Conservation (phyloP, 2,888 invertebrate genomes). For the Yponomeuta evonymella region DNA sequence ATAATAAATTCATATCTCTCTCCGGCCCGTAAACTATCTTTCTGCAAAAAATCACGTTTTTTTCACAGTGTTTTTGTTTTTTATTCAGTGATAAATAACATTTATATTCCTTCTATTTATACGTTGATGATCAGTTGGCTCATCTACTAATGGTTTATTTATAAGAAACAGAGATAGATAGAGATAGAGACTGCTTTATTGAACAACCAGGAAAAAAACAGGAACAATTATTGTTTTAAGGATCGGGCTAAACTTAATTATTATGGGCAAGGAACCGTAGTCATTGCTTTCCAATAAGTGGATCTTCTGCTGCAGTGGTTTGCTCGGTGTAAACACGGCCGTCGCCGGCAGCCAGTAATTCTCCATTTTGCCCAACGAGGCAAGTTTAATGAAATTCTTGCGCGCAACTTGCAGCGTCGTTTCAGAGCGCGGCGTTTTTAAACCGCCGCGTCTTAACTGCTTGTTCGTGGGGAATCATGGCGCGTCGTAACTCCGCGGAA, state of each 20-base stretch:
- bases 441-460: constrained; percentile 19
- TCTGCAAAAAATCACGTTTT: too few species aligned
- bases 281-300: not conserved
- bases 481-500: not conserved
- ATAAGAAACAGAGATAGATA: too few species aligned
- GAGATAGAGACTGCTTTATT: too few species aligned
- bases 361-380: constrained; percentile 50
- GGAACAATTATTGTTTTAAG: too few species aligned
- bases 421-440: constrained; percentile 28
- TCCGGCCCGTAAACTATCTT: too few species aligned
- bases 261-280: not conserved
- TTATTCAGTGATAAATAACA: too few species aligned
- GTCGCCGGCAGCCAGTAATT: constrained; percentile 38
- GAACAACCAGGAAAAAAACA: too few species aligned
- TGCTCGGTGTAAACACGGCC: constrained; percentile 2
- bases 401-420: constrained; percentile 27
- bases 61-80: too few species aligned
- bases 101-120: not conserved
- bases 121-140: not conserved
- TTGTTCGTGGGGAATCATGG: constrained; percentile 1
- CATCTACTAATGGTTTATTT: not conserved
- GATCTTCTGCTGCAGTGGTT: not conserved
- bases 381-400: constrained; percentile 63
- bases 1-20: too few species aligned
- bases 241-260: too few species aligned